phyloP scores from a whole-genome alignment of 2,797 vertebrate genomes.

The Rallus crepitans region DNA sequence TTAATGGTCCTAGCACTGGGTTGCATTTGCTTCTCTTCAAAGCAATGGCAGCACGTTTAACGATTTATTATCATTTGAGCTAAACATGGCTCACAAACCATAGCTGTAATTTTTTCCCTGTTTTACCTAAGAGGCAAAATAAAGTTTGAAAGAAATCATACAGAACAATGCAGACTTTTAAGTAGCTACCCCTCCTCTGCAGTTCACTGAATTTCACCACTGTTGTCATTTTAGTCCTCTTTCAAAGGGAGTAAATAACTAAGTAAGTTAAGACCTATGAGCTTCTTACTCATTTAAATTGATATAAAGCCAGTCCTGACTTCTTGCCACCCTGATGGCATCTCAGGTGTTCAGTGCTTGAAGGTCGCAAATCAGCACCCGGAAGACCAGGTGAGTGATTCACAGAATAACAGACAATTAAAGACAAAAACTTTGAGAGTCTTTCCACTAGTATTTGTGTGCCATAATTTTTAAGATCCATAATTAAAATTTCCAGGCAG shows the following conservation, averaged over 20 bases:
- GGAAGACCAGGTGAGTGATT: background rate
- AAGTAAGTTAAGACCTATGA: background rate
- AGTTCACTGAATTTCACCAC: background rate
- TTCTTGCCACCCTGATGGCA: background rate
- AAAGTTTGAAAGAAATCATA: background rate
- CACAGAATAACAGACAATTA: background rate
- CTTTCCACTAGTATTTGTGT: background rate
- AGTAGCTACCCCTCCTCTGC: background rate
- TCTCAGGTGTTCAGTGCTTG: background rate
- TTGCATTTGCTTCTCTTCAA: background rate
- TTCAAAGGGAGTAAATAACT: background rate
- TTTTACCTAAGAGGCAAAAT: slow-evolving; percentile 13
- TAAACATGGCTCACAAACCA: slow-evolving; percentile 25
- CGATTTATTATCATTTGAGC: background rate
- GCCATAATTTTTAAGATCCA: background rate
- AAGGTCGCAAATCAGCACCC: background rate
- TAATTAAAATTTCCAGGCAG: background rate
- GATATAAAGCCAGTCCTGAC: background rate
- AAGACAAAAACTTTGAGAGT: background rate
- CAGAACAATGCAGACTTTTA: background rate
- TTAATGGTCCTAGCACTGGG: background rate
- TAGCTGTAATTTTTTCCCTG: background rate
- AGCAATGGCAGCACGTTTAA: background rate
- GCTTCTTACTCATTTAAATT: background rate
- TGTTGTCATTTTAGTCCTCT: no score